A percentile compares a stretch with the other conserved stretches of the same genome.
Evolutionary conservation across 1,140 invertebrate species (phyloP).

Genomic region (Hylaeus volcanicus): DNA sequence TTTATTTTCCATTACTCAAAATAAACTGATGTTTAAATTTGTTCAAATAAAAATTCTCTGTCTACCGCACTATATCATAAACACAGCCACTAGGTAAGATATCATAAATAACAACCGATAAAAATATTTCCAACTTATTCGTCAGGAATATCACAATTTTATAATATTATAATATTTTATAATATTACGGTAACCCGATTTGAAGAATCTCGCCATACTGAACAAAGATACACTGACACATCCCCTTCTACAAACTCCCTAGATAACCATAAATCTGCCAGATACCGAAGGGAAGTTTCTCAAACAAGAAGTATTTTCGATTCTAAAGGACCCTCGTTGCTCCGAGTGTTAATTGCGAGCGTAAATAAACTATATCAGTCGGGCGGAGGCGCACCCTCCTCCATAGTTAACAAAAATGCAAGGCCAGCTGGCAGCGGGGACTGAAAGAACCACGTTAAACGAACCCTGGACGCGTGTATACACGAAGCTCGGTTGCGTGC

Average conservation of each 20-base stretch:
- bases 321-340: neutral
- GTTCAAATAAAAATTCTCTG: no score
- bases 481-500: constrained; percentile 42
- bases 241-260: constrained; percentile 17
- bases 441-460: constrained; percentile 49
- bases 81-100: no score
- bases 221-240: constrained; percentile 13
- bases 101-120: no score
- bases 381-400: constrained; percentile 36
- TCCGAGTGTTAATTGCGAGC: constrained; percentile 41
- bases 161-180: no score
- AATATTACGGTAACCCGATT: no score
- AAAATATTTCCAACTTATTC: no score
- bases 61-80: no score
- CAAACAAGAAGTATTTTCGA: neutral
- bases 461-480: constrained; percentile 47
- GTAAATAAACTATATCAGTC: constrained; percentile 45
- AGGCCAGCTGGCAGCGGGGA: constrained; percentile 20
- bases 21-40: no score
- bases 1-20: no score
- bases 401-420: constrained; percentile 44
- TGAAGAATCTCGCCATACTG: no score
- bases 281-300: neutral
- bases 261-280: neutral
- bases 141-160: no score